Conservation (phyloP, 1,140 invertebrate species). For the Drosophila pachea region DNA sequence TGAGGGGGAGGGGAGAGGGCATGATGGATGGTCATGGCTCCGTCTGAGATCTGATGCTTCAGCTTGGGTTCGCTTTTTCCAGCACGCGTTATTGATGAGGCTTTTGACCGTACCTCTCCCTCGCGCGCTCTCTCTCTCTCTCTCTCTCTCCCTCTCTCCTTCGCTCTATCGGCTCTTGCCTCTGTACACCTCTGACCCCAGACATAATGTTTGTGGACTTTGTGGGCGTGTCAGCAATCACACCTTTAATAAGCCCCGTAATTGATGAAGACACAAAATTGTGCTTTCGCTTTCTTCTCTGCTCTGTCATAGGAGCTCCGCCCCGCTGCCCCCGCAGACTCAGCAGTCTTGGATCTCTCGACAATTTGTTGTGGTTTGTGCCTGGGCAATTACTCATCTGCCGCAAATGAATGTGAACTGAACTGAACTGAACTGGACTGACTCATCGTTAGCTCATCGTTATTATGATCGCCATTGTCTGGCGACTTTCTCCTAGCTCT, state of each 20-base stretch:
- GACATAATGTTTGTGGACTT: conserved; percentile 18
- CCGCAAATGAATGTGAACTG: not conserved
- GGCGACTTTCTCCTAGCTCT: conserved; percentile 14
- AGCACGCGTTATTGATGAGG: conserved; percentile 20
- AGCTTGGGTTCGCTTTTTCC: no score
- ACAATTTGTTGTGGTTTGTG: conserved; percentile 13
- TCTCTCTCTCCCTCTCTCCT: no score
- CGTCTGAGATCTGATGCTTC: not conserved
- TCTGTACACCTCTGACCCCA: conserved; percentile 17
- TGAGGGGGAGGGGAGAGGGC: not conserved
- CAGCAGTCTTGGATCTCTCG: conserved; percentile 1
- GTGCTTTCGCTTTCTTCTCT: conserved; percentile 62
- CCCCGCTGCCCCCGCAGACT: no score
- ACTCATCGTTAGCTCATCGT: conserved; percentile 31
- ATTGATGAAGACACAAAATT: conserved; percentile 34
- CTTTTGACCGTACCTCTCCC: no score
- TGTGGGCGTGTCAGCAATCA: conserved; percentile 36
- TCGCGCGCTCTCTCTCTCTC: no score
- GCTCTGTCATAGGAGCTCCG: conserved; percentile 22
- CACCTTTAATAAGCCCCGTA: conserved; percentile 21
- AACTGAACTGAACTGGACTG: conserved; percentile 20
- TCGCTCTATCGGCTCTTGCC: not conserved
- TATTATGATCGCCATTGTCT: conserved; percentile 2
- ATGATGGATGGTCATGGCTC: not conserved
- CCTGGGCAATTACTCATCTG: conserved; percentile 48